Evolutionary conservation across 2,113 vertebrate genomes (phyloP).

Genomic region (Vulpes lagopus): DNA sequence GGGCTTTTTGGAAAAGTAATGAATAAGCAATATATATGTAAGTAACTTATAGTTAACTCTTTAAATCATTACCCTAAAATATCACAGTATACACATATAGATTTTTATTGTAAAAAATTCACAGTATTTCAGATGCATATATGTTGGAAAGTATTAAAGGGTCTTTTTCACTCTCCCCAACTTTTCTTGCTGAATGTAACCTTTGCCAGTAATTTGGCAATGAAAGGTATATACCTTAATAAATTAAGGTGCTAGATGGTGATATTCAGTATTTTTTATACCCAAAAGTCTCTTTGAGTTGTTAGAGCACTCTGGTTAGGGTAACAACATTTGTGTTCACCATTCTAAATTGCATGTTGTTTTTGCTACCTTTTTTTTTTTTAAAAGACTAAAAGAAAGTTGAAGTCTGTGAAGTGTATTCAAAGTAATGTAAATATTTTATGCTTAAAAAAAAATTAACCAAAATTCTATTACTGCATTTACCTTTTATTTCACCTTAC

Average conservation of each 20-base stretch:
- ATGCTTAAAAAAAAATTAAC: neutral
- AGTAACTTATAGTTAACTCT: neutral
- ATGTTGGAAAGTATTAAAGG: neutral
- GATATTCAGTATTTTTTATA: neutral
- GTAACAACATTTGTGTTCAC: neutral
- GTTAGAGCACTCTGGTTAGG: neutral
- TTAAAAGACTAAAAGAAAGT: conserved; percentile 24
- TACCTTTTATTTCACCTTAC: neutral
- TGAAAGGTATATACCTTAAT: neutral
- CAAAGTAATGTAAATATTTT: conserved; percentile 53
- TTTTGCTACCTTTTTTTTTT: neutral
- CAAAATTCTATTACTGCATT: neutral
- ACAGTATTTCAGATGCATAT: neutral
- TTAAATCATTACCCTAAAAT: conserved; percentile 37
- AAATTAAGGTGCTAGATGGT: conserved; percentile 12
- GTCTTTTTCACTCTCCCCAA: neutral
- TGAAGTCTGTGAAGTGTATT: neutral
- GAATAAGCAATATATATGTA: neutral
- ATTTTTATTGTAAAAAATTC: neutral
- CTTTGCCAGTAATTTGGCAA: neutral
- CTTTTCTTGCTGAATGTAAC: neutral
- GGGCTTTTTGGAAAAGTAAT: conserved; percentile 23
- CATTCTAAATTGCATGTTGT: neutral
- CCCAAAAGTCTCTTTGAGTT: neutral
- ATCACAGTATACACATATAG: neutral